Evolutionary conservation across 2,888 invertebrate species (phyloP).

Genomic region (Chalcosyrphus nemorum): DNA sequence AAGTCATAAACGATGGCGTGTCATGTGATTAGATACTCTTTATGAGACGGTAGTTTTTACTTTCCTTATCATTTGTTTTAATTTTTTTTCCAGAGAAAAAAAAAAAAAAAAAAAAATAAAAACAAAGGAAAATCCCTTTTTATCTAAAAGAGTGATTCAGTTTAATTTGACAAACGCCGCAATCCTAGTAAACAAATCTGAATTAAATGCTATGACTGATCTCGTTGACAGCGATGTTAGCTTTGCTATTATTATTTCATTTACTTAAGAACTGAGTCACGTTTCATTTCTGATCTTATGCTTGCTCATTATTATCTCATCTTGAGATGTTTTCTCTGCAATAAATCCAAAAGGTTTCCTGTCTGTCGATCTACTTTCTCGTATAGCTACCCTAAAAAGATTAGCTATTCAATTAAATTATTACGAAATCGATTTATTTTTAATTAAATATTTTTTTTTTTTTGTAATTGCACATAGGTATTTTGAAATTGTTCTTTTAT

Average conservation of each 20-base stretch:
- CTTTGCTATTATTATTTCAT: conserved; percentile 8
- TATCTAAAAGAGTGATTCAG: conserved; percentile 8
- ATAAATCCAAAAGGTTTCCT: neutral
- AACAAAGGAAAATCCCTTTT: conserved; percentile 6
- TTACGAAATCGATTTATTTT: neutral
- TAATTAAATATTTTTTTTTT: neutral
- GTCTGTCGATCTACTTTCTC: conserved; percentile 7
- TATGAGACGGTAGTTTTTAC: neutral
- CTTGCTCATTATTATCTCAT: neutral
- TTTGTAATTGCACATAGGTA: no score
- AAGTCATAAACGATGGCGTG: no score
- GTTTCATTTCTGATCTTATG: conserved; percentile 13
- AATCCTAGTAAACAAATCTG: conserved; percentile 32
- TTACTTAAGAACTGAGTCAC: conserved; percentile 39
- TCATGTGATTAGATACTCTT: neutral
- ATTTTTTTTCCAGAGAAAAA: neutral
- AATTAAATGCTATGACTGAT: conserved; percentile 35
- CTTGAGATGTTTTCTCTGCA: neutral
- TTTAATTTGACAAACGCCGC: conserved; percentile 13
- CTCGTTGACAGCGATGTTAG: conserved; percentile 11
- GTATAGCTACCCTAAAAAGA: neutral
- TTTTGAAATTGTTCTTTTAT: no score
- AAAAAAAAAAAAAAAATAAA: neutral
- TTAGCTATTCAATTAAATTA: neutral
- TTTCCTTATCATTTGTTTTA: neutral